Evolutionary conservation across 2,797 vertebrate species (phyloP).

Genomic region (Leptatherina wallacei): DNA sequence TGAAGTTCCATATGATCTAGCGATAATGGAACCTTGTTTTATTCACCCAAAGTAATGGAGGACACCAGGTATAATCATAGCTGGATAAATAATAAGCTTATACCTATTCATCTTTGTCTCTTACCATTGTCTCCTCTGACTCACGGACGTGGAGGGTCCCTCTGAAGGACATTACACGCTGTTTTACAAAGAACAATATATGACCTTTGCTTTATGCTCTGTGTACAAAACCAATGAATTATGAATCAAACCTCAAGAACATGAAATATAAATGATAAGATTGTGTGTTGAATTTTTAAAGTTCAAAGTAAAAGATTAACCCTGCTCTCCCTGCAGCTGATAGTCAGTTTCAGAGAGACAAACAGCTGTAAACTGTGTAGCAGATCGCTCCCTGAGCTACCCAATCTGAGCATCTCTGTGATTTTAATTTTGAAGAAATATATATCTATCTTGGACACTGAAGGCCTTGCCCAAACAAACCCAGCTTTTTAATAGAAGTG

Average conservation of each 20-base stretch:
- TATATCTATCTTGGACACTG: constrained; percentile 38
- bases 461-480: constrained; percentile 36
- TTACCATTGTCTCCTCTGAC: constrained; percentile 22
- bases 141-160: background rate
- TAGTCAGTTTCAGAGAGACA: constrained; percentile 52
- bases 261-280: constrained; percentile 54
- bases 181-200: constrained; percentile 35
- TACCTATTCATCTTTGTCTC: constrained; percentile 53
- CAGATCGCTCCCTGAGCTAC: constrained; percentile 28
- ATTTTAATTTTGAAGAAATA: constrained; percentile 49
- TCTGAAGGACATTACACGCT: constrained; percentile 10
- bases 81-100: constrained; percentile 61
- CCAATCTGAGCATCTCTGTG: constrained; percentile 30
- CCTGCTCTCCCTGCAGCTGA: constrained; percentile 9
- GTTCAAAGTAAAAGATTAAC: constrained; percentile 52
- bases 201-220: constrained; percentile 42
- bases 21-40: constrained; percentile 63
- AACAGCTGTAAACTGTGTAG: constrained; percentile 52
- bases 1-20: constrained; percentile 56
- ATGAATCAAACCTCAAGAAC: constrained; percentile 35
- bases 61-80: constrained; percentile 45
- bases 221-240: constrained; percentile 36
- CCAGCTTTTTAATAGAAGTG: constrained; percentile 32
- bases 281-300: constrained; percentile 63
- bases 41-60: constrained; percentile 44